These are phyloP conservation scores for Lordiphosa andalusiaca DNA, from an alignment of 2,888 invertebrate species.

Conservation along the genomic window DNA sequence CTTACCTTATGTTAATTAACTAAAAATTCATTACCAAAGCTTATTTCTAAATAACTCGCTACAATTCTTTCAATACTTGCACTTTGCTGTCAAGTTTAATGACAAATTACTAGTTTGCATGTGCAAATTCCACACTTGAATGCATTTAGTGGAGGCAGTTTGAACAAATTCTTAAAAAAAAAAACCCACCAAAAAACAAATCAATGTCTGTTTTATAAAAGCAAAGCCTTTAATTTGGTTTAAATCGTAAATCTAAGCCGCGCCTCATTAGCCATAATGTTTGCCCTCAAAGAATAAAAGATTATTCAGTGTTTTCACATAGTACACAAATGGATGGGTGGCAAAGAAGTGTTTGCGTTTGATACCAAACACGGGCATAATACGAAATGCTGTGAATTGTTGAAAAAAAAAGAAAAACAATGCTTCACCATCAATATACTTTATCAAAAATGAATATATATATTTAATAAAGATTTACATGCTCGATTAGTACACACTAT, in stretches of 20 bases:
- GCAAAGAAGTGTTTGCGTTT: slow-evolving; percentile 46
- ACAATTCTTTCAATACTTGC: too few relatives aligned
- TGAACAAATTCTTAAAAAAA: too few relatives aligned
- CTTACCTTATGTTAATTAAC: too few relatives aligned
- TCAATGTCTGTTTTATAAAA: too few relatives aligned
- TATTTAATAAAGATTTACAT: slow-evolving; percentile 19
- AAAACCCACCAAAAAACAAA: too few relatives aligned
- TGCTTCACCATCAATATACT: not conserved
- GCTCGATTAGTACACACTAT: slow-evolving; percentile 19
- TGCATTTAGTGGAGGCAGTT: too few relatives aligned
- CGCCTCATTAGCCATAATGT: slow-evolving; percentile 28
- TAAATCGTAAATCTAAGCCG: slow-evolving; percentile 13
- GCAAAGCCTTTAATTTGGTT: slow-evolving; percentile 5
- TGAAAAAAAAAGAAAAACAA: slow-evolving; percentile 1
- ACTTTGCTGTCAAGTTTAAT: too few relatives aligned
- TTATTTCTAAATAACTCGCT: too few relatives aligned
- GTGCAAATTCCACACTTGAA: too few relatives aligned
- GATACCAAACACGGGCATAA: slow-evolving; percentile 49
- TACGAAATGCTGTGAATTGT: slow-evolving; percentile 44
- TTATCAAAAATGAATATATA: slow-evolving; percentile 1
- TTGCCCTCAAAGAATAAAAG: slow-evolving; percentile 52
- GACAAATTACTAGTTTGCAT: too few relatives aligned
- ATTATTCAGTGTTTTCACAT: slow-evolving; percentile 37
- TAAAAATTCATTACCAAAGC: too few relatives aligned
- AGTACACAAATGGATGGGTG: slow-evolving; percentile 53